Base-by-base conservation (phyloP, 2,113 vertebrate genomes). In the Dermatemys mawii region DNA sequence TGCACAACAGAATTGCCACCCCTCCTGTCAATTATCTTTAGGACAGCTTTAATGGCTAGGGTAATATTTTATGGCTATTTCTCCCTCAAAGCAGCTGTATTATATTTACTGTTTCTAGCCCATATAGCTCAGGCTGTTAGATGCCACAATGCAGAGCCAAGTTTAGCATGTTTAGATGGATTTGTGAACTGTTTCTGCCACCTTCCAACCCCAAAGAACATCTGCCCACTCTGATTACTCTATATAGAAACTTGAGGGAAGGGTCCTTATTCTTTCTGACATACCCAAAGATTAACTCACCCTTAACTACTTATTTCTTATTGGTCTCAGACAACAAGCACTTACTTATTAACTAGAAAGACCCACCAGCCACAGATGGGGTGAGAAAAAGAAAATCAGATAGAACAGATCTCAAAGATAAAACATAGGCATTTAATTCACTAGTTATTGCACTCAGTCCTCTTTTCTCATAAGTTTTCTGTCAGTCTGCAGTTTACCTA, bases 321-420 rank as follows among this genome's bases (percentile, higher is more conserved):
- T 67, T 93, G 67, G 11, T 26, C 2, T 78, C 38, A 63, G n/a
- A 38, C 49, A 81, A 38, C 60, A 87, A 51, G 3, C 11, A 29
- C 2, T 84, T 10, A 19, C 29, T 4, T 32, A 9, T 19, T 1
- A 49, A 27, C 5, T 38, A 81, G 8, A 2, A 41, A 0, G 3
- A 49, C 53, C 88, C 53, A 8, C 6, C 29, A 85, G 1, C 38
- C 10, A 1, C 1, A 67, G 4, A 0, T 9, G 22, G 19, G 27
- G 29, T 5, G 4, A 19, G 44, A 63, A 86, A 84, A 29, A 55
- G 3, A 22, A 84, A 49, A 16, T 44, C 0, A 8, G 22, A 5
- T 27, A 83, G 10, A 1, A 1, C 5, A 54, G 32, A 44, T 27
- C 80, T 91, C 70, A 35, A 14, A 46, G 49, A 5, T 5, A 21